phyloP scores from a whole-genome alignment of 2,888 invertebrate genomes.

The Lydus trimaculatus region DNA sequence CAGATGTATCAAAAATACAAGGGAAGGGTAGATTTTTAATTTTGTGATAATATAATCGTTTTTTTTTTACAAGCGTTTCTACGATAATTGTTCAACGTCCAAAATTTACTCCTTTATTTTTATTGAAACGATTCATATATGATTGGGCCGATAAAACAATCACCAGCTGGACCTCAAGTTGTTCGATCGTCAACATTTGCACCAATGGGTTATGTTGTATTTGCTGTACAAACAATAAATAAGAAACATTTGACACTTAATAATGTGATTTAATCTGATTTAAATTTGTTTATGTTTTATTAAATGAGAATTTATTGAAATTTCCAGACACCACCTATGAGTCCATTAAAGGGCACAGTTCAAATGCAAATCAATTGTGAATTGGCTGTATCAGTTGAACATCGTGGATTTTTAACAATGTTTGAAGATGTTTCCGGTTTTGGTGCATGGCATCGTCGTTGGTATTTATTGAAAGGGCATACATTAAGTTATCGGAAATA shows the following conservation, averaged over 20 bases:
- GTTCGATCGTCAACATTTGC: conserved; percentile 87
- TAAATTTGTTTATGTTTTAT: too few relatives aligned
- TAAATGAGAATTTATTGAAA: too few relatives aligned
- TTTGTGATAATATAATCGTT: too few relatives aligned
- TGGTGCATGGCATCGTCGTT: conserved; percentile 96
- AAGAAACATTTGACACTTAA: conserved; percentile 84
- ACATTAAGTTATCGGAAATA: conserved; percentile 93
- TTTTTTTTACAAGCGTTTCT: too few relatives aligned
- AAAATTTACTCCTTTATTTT: too few relatives aligned
- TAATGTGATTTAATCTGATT: conserved; percentile 68
- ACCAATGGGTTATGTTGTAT: conserved; percentile 84
- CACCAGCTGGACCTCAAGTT: conserved; percentile 85
- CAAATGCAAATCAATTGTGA: conserved; percentile 80
- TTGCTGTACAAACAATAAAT: conserved; percentile 82
- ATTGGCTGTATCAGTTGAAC: conserved; percentile 73
- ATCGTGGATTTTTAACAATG: conserved; percentile 92
- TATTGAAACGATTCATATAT: conserved; percentile 67
- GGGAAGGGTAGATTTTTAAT: too few relatives aligned
- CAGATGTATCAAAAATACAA: too few relatives aligned
- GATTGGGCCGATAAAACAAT: conserved; percentile 71
- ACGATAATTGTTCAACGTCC: too few relatives aligned
- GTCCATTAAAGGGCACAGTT: conserved; percentile 86
- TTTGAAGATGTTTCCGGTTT: conserved; percentile 95
- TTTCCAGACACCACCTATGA: conserved; percentile 76
- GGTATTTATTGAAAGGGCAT: conserved; percentile 86